Evolutionary conservation across 1,140 invertebrate genomes (phyloP).

Genomic region (Stegodyphus mimosarum): DNA sequence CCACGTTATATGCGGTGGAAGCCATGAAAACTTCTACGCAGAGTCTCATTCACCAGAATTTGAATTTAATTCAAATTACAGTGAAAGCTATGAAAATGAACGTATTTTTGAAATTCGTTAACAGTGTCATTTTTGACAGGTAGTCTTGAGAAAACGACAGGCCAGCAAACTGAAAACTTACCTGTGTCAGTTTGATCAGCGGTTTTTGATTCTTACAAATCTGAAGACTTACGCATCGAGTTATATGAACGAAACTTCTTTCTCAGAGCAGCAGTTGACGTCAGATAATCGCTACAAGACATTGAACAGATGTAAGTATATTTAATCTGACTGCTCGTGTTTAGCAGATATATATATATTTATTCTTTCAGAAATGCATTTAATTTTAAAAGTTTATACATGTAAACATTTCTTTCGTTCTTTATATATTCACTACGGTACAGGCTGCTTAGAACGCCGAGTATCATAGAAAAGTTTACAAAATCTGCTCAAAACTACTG

Average conservation of each 20-base stretch:
- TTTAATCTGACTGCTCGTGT: background rate
- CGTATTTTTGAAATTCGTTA: too few species aligned
- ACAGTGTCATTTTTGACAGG: background rate
- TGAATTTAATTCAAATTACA: too few species aligned
- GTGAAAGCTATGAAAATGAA: too few species aligned
- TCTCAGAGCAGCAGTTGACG: background rate
- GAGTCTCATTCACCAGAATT: too few species aligned
- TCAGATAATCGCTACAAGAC: background rate
- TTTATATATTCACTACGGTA: too few species aligned
- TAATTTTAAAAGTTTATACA: background rate
- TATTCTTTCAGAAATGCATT: too few species aligned
- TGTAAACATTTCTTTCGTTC: background rate
- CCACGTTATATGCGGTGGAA: too few species aligned
- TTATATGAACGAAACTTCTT: background rate
- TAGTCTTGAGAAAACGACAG: slow-evolving; percentile 37
- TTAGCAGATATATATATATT: too few species aligned
- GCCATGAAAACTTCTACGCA: too few species aligned
- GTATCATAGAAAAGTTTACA: too few species aligned
- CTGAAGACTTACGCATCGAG: background rate
- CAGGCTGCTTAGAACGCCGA: too few species aligned
- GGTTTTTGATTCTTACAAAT: slow-evolving; percentile 25
- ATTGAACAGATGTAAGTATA: slow-evolving; percentile 15
- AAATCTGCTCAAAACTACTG: too few species aligned
- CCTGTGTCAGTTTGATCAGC: slow-evolving; percentile 32
- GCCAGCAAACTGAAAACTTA: slow-evolving; percentile 21